Percentiles rank a stretch among this genome's conserved stretches.
These are phyloP conservation scores for Halyomorpha halys DNA, from an alignment of 1,140 invertebrate species.

Conservation along the genomic window DNA sequence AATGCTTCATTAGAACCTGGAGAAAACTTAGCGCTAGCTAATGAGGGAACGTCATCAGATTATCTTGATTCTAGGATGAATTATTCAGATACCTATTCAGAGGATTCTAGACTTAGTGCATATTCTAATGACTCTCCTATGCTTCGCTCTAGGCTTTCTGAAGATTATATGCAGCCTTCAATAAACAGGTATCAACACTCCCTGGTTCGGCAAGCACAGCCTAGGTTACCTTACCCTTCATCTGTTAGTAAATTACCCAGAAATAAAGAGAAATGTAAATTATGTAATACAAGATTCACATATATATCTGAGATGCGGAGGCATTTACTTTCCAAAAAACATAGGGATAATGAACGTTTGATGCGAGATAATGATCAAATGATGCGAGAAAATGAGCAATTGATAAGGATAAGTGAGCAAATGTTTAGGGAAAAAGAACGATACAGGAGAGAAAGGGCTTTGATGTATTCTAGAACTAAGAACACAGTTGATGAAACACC, in stretches of 20 bases:
- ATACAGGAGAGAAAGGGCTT: no score
- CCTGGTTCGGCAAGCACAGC: background rate
- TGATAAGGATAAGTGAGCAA: background rate
- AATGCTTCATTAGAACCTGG: background rate
- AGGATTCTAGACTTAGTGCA: no score
- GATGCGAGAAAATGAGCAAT: background rate
- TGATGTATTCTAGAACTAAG: no score
- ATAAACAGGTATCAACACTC: no score
- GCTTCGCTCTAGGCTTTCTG: background rate
- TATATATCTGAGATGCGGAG: conserved; percentile 1
- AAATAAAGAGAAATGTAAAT: background rate
- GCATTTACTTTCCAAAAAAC: conserved; percentile 9
- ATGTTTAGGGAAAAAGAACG: background rate
- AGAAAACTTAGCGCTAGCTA: background rate
- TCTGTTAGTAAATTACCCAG: background rate
- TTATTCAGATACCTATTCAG: no score
- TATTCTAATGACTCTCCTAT: background rate
- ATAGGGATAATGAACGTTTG: background rate
- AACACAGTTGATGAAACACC: no score
- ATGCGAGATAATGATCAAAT: background rate
- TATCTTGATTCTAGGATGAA: no score
- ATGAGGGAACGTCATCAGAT: background rate
- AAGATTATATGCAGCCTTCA: background rate
- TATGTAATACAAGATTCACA: background rate
- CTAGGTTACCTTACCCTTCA: background rate